These are phyloP conservation scores for Pentamera pediparva DNA, from an alignment of 53 echinoderm and acorn worm genomes.

Conservation along the genomic window DNA sequence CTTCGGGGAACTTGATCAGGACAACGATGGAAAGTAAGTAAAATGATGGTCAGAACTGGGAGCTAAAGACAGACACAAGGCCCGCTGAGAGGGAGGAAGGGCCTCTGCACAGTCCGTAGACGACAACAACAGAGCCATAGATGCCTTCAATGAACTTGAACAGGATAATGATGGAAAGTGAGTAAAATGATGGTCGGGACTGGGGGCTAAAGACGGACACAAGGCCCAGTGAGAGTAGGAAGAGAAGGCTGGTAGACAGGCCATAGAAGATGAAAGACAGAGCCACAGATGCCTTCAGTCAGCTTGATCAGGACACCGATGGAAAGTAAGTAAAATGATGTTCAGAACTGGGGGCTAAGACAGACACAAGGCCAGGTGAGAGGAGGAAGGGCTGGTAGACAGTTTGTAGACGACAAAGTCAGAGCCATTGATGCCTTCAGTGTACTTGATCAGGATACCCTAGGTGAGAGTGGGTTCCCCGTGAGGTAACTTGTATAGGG, in stretches of 20 bases:
- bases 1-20: slow-evolving; percentile 65
- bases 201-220: slow-evolving; percentile 77
- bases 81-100: slow-evolving; percentile 61
- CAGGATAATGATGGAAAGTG: slow-evolving; percentile 62
- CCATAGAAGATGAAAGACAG: slow-evolving; percentile 40
- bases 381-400: too few relatives aligned
- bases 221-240: slow-evolving; percentile 70
- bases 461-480: too few relatives aligned
- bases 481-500: too few relatives aligned
- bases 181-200: slow-evolving; percentile 72
- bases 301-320: slow-evolving; percentile 63
- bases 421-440: too few relatives aligned
- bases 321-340: slow-evolving; percentile 46
- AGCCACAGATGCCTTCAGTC: slow-evolving; percentile 59
- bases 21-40: slow-evolving; percentile 67
- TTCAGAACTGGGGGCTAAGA: neutral
- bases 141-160: slow-evolving; percentile 75
- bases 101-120: slow-evolving; percentile 33
- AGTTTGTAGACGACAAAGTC: too few relatives aligned
- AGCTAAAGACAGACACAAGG: slow-evolving; percentile 80
- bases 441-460: too few relatives aligned
- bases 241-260: slow-evolving; percentile 40
- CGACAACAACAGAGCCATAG: slow-evolving; percentile 46
- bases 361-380: too few relatives aligned
- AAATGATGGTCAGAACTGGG: slow-evolving; percentile 68